Conservation (phyloP, 2,113 vertebrate genomes). For the Rhodinocichla rosea region DNA sequence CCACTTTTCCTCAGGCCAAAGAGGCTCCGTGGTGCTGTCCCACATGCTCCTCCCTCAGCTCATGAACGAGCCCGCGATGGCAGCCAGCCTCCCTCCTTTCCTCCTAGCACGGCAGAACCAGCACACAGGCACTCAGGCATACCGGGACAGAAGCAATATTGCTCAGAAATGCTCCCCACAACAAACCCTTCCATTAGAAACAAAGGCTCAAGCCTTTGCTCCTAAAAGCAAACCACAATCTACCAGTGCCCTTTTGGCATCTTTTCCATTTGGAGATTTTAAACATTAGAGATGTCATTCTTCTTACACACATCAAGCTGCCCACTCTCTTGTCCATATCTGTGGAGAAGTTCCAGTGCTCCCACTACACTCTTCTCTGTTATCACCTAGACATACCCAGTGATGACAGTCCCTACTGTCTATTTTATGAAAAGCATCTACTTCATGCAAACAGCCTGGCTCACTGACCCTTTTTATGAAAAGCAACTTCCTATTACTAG, state of each 20-base stretch:
- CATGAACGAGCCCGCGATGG: accelerated
- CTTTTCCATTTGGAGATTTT: not conserved
- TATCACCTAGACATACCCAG: accelerated
- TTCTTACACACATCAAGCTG: not conserved
- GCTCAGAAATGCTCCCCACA: not conserved
- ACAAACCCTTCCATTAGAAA: not conserved
- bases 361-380: not conserved
- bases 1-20: not conserved
- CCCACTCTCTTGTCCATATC: not conserved
- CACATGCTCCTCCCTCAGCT: not conserved
- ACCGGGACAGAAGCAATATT: not conserved
- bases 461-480: not conserved
- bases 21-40: not conserved
- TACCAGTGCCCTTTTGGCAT: not conserved
- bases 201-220: not conserved
- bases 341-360: not conserved
- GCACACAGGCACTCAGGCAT: accelerated
- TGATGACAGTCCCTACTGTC: not conserved
- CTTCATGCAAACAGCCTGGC: not conserved
- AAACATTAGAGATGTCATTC: not conserved
- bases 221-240: not conserved
- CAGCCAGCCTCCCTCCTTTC: not conserved
- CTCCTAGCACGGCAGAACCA: not conserved
- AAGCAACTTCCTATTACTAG: not conserved
- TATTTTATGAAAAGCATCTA: not conserved